Evolutionary conservation across 2,113 vertebrate species (phyloP).

Genomic region (Smithornis capensis): DNA sequence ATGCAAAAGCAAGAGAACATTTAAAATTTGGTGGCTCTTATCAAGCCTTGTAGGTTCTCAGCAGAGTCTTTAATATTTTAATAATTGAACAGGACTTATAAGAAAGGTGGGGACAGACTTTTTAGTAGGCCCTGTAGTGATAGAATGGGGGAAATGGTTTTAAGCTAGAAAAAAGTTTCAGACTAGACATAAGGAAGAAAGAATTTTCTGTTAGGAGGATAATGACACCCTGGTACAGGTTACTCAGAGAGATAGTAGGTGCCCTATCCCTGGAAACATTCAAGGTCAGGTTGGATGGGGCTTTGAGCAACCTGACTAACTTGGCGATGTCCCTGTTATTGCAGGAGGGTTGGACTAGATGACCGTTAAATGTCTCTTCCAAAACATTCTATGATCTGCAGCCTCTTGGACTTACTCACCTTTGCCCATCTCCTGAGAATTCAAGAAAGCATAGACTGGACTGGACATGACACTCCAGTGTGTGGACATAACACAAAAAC

Average conservation of each 20-base stretch:
- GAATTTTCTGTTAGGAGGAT: not conserved
- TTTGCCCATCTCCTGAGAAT: not conserved
- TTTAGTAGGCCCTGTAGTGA: not conserved
- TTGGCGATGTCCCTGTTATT: too few species aligned
- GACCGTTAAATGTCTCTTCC: not conserved
- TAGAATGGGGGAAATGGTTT: not conserved
- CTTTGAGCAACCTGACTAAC: not conserved
- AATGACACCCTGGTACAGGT: accelerated
- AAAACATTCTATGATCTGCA: not conserved
- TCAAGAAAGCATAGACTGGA: not conserved
- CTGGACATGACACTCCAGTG: not conserved
- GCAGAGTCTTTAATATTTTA: not conserved
- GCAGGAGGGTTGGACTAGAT: not conserved
- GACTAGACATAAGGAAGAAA: not conserved
- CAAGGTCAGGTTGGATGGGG: accelerated
- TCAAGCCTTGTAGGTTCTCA: not conserved
- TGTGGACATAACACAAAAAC: not conserved
- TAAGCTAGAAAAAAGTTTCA: not conserved
- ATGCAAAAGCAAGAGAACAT: not conserved
- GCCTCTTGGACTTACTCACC: not conserved
- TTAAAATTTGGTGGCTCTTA: not conserved
- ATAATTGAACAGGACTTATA: not conserved
- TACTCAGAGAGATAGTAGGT: too few species aligned
- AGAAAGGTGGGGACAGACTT: not conserved
- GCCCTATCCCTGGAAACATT: too few species aligned